phyloP scores from a whole-genome alignment of 2,113 vertebrate species.

The Gallinago jamesoni region DNA sequence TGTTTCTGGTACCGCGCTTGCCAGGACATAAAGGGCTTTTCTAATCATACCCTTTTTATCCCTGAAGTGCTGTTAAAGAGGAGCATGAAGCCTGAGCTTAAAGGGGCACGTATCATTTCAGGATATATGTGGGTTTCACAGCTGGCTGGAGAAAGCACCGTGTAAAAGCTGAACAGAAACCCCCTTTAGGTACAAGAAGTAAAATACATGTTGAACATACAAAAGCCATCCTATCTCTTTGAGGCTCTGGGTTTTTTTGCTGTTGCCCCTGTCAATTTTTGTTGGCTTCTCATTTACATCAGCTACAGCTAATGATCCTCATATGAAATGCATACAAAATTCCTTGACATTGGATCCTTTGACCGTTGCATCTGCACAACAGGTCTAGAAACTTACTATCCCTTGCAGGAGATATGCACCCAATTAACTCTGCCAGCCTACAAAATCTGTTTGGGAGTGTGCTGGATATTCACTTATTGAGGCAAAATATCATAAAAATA shows the following conservation, averaged over 20 bases:
- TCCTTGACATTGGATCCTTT: neutral
- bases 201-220: neutral
- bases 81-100: neutral
- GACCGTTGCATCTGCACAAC: neutral
- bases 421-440: neutral
- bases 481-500: neutral
- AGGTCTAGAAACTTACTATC: neutral
- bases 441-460: neutral
- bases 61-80: slow-evolving; percentile 10
- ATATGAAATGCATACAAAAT: neutral
- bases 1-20: slow-evolving; percentile 14
- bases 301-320: neutral
- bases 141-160: neutral
- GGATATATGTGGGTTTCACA: neutral
- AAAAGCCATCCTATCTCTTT: neutral
- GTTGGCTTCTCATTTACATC: neutral
- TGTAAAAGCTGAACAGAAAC: neutral
- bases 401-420: neutral
- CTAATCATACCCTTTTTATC: slow-evolving; percentile 18
- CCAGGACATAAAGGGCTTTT: slow-evolving; percentile 34
- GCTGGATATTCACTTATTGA: neutral
- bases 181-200: neutral
- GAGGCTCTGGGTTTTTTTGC: neutral
- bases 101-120: neutral
- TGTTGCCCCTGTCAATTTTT: neutral